Conservation (phyloP, 2,888 invertebrate genomes). For the Archips xylosteana region DNA sequence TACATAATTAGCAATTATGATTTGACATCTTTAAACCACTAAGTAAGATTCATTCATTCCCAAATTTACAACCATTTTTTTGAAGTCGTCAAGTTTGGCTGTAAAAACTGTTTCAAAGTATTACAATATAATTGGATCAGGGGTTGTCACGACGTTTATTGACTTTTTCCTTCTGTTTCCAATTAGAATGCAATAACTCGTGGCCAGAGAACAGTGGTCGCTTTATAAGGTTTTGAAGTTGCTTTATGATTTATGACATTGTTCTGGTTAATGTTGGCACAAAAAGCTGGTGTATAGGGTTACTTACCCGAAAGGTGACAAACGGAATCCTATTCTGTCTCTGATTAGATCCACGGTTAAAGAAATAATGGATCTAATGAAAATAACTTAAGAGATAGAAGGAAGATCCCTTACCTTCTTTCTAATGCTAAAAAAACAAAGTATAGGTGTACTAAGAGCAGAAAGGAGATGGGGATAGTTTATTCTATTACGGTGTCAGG, state of each 20-base stretch:
- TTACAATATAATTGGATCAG: slow-evolving; percentile 34
- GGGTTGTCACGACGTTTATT: slow-evolving; percentile 19
- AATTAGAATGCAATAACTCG: slow-evolving; percentile 40
- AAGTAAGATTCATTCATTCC: neutral
- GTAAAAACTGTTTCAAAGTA: slow-evolving; percentile 40
- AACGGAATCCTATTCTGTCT: too few relatives aligned
- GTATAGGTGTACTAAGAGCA: too few relatives aligned
- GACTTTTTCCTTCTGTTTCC: slow-evolving; percentile 41
- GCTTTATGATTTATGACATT: slow-evolving; percentile 26
- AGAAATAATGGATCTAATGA: too few relatives aligned
- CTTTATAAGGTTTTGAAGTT: slow-evolving; percentile 11
- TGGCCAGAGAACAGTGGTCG: slow-evolving; percentile 15
- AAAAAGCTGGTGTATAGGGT: neutral
- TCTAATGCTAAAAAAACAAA: too few relatives aligned
- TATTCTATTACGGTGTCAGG: too few relatives aligned
- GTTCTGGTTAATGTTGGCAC: slow-evolving; percentile 30
- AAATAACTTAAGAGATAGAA: too few relatives aligned
- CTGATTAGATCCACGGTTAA: too few relatives aligned
- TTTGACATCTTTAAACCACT: neutral
- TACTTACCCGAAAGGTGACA: too few relatives aligned
- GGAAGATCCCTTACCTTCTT: too few relatives aligned
- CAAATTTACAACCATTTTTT: slow-evolving; percentile 26
- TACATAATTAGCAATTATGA: neutral
- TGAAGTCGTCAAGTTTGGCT: slow-evolving; percentile 29
- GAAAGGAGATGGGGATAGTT: too few relatives aligned